Evolutionary conservation across 2,888 invertebrate species (phyloP), one percentile per base, ranked within the genome.

Genomic region (Adineta ricciae): DNA sequence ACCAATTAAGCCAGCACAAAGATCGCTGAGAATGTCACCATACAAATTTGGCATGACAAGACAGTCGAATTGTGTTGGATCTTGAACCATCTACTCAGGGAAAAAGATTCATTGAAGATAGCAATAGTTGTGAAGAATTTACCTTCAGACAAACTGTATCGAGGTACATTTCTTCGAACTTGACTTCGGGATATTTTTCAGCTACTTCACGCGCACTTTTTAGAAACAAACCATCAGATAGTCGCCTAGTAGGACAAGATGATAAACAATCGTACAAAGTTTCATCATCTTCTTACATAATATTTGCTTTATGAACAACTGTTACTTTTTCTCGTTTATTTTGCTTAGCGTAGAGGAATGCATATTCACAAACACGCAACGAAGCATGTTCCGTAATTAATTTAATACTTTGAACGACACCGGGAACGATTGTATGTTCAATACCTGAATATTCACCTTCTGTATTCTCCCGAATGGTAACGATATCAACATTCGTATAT

Each of bases 361-460:
- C 99, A 92, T 95, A 99, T 91, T 97, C 96, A 8, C 98, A 98
- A 64, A 99, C 97, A 88, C 98, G 93, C 88, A 93, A 93, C 14
- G 97, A 97, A 38, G 99, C 99, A 89, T 95, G 94, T 92, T 98
- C 96, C 0, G 99, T 99, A 90, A 99, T 99, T 88, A 99, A 93
- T 92, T 99, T 99, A 90, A 99, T 99, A 91, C 96, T 97, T 92
- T 99, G 99, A 84, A 99, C 98, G 86, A 99, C 98, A 36, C 99
- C 99, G 90, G 96, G 95, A 19, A 98, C 97, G 89, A 99, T 98
- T 92, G 96, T 96, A 91, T 99, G 99, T 92, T 99, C 99, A 89
- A 99, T 99, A 87, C 99, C 98, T 0, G 97, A 98, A 92, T 99
- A 99, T 92, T 99, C 99, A 87, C 99, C 99, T 92, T 99, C 99